Conservation (phyloP, 35 echinoderm and acorn worm genomes). For the Chiridota heheva region DNA sequence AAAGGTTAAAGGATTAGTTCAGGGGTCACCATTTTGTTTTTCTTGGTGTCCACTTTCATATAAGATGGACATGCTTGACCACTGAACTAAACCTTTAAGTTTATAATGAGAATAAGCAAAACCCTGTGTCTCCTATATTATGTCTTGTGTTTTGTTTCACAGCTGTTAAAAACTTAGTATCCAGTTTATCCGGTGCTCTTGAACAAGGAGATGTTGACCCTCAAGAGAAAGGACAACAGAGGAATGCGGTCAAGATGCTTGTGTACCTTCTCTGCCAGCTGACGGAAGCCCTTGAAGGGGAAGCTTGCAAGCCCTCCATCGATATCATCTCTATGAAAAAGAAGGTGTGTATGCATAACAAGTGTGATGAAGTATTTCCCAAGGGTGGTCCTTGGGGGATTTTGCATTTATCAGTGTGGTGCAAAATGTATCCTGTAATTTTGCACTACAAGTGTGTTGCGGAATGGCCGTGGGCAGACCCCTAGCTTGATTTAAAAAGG, state of each 20-base stretch:
- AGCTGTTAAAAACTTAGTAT: constrained; percentile 27
- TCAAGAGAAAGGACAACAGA: constrained; percentile 28
- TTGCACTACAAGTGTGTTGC: background rate
- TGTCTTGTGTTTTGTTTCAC: background rate
- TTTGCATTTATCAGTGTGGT: background rate
- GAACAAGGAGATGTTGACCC: constrained; percentile 32
- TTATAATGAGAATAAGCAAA: too few relatives aligned
- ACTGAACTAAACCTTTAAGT: too few relatives aligned
- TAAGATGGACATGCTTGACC: too few relatives aligned
- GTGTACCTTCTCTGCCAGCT: constrained; percentile 75
- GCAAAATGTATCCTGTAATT: background rate
- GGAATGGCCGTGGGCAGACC: background rate
- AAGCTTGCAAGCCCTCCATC: constrained; percentile 66
- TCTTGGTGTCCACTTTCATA: too few relatives aligned
- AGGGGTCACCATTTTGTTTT: too few relatives aligned
- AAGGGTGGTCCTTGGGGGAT: too few relatives aligned
- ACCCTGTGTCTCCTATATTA: too few relatives aligned
- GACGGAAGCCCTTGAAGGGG: constrained; percentile 92
- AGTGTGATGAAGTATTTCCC: too few relatives aligned
- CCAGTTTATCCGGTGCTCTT: constrained; percentile 25
- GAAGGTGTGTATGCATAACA: background rate
- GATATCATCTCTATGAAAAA: constrained; percentile 69
- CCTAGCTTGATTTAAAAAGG: too few relatives aligned
- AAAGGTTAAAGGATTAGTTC: too few relatives aligned
- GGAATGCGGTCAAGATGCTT: constrained; percentile 85